These are phyloP conservation scores for Antheraea assamensis DNA, from an alignment of 2,888 invertebrate species.

Conservation along the genomic window DNA sequence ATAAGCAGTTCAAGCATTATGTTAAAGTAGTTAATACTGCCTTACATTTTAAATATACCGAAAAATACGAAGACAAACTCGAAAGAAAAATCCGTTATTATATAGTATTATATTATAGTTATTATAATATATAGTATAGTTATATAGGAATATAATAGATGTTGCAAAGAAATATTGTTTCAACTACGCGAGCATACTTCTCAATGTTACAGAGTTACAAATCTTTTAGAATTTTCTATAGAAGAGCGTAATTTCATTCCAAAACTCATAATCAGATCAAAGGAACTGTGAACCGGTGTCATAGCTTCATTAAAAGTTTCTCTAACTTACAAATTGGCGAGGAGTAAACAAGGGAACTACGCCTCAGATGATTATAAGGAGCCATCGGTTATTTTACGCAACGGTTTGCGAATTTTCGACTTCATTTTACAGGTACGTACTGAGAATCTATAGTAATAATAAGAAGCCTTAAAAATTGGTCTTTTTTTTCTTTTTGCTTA, in stretches of 20 bases:
- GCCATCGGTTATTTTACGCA: constrained; percentile 8
- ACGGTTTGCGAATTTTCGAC: constrained; percentile 4
- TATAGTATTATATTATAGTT: no score
- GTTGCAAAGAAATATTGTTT: background rate
- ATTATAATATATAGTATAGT: no score
- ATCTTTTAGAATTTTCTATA: background rate
- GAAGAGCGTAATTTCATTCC: background rate
- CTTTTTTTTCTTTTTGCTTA: no score
- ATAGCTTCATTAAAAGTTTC: constrained; percentile 12
- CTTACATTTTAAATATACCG: no score
- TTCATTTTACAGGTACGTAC: background rate
- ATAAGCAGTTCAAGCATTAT: no score
- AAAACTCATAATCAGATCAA: constrained; percentile 5
- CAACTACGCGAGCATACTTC: background rate
- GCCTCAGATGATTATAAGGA: constrained; percentile 7
- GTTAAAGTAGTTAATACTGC: no score
- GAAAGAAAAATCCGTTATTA: no score
- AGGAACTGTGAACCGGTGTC: constrained; percentile 5
- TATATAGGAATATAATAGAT: background rate
- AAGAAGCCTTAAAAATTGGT: no score
- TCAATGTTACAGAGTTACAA: background rate
- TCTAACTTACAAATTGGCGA: constrained; percentile 7
- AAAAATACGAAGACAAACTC: no score
- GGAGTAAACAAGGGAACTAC: constrained; percentile 9
- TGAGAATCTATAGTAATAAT: background rate